Percentiles rank a stretch among this genome's conserved stretches.
phyloP scores from a whole-genome alignment of 2,113 vertebrate species.

The Mesocricetus auratus region DNA sequence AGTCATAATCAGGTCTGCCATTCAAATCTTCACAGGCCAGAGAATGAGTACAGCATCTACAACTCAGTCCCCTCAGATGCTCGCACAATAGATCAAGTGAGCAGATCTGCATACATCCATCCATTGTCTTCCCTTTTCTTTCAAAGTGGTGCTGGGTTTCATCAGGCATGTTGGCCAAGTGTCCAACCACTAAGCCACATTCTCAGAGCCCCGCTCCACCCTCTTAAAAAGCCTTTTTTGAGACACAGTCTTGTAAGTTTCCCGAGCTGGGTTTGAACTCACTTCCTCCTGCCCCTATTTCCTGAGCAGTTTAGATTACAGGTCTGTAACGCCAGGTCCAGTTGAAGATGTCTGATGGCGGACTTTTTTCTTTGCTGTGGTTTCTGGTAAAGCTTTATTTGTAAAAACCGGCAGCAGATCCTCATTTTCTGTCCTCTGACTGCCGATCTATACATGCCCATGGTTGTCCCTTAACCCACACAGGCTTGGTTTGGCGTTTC shows the following conservation, averaged over 20 bases:
- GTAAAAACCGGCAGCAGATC: background rate
- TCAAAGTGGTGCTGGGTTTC: too few species aligned
- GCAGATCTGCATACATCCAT: background rate
- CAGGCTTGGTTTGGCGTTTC: background rate
- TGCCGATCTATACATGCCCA: background rate
- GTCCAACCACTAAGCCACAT: background rate
- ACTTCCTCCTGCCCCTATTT: too few species aligned
- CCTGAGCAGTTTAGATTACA: background rate
- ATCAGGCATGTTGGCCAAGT: background rate
- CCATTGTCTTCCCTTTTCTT: background rate
- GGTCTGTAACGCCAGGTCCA: background rate
- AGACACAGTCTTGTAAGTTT: background rate
- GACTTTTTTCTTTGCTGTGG: background rate
- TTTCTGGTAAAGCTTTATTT: background rate
- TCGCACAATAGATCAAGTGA: background rate
- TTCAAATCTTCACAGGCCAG: background rate
- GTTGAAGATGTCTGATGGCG: background rate
- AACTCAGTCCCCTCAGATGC: background rate
- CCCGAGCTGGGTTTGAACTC: background rate
- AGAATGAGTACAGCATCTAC: background rate
- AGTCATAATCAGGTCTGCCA: slow-evolving; percentile 3
- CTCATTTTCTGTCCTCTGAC: background rate
- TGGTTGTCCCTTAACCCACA: background rate
- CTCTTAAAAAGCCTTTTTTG: background rate
- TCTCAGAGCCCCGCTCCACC: background rate